These are phyloP conservation scores for Emydura subglobosa DNA, from an alignment of 2,113 vertebrate species.

Conservation along the genomic window DNA sequence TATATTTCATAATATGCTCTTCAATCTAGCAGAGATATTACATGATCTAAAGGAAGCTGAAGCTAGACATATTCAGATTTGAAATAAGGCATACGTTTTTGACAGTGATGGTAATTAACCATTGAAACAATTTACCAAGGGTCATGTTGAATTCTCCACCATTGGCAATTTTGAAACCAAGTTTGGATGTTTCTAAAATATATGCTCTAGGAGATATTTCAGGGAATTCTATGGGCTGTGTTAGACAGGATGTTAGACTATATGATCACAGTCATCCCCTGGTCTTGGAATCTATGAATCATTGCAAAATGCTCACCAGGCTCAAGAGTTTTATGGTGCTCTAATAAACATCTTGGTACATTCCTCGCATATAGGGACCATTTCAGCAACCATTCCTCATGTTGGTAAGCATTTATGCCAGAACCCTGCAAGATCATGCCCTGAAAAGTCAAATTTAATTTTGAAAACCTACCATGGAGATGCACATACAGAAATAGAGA, in stretches of 20 bases:
- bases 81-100: background rate
- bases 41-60: background rate
- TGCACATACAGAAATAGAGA: background rate
- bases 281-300: background rate
- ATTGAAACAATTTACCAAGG: background rate
- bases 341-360: background rate
- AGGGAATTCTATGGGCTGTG: background rate
- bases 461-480: background rate
- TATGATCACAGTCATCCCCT: background rate
- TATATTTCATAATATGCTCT: background rate
- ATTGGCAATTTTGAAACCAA: background rate
- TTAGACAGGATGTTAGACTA: background rate
- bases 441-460: background rate
- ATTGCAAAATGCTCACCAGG: background rate
- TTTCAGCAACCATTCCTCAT: background rate
- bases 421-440: background rate
- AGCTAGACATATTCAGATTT: background rate
- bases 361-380: background rate
- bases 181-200: background rate
- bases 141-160: background rate
- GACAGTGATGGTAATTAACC: background rate
- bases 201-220: background rate
- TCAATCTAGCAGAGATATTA: background rate
- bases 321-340: background rate
- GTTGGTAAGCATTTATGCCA: background rate